Base-by-base conservation (phyloP, 2,797 vertebrate species). In the Rhinella marina region DNA sequence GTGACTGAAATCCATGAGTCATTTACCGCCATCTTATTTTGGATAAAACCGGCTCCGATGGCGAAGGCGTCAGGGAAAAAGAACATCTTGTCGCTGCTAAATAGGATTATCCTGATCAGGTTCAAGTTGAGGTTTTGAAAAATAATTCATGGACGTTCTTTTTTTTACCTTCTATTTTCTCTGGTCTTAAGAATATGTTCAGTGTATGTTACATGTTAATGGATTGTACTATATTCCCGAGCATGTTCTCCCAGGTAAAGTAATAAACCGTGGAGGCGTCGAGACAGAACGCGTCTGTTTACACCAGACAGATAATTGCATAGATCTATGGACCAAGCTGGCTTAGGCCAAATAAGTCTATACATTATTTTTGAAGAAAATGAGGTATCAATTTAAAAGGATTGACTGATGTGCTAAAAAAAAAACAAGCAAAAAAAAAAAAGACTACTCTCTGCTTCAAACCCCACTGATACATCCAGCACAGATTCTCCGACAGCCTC, bases 1-100 rank as follows among this genome's bases (percentile, higher is more conserved):
- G 62, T 21, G n/a, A 19, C 76, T 59, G 25, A 32, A 79, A 59
- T 79, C 52, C 17, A 56, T 80, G 77, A 80, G 23, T 80, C 54
- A 59, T 80, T 80, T 61, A 23, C 77, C 8, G 48, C 32, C 73
- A 48, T 54, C 9, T 76, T 54, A 23, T 77, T 25, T 13, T 77
- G 41, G 23, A 25, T 25, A 77, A 54, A 54, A 52, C 50, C 1
- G 13, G 11, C 73, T 76, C 48, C n/a, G 23, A 52, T n/a, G 23
- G 41, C 41, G 41, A n/a, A n/a, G 48, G 48, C 12, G 50, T 54
- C 75, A 1, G 13, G 32, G 2, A 77, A 77, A 77, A 54, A 54
- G 41, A 77, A 77, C 75, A 54, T 77, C 75, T 77, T 77, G 75
- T 54, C 16, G 54, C 75, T 25, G n/a, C 75, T 77, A 52, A 77